These are phyloP conservation scores for Tigriopus japonicus DNA, from an alignment of 1,140 invertebrate genomes.

Conservation along the genomic window DNA sequence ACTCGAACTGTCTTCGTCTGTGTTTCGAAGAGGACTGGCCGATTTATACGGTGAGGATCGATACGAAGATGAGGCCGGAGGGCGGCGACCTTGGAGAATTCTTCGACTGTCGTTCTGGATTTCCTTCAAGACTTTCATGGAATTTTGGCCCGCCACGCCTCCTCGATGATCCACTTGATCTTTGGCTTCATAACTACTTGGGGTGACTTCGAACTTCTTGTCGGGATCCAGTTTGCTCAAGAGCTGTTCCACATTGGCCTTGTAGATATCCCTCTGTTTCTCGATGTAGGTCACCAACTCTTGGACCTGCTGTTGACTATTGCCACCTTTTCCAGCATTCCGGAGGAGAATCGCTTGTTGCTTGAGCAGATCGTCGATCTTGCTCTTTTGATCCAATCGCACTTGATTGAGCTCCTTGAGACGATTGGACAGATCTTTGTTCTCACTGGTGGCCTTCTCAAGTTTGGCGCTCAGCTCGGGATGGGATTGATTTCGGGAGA, in stretches of 20 bases:
- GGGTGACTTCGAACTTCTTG: neutral
- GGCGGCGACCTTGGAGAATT: too few relatives aligned
- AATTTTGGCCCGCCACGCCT: neutral
- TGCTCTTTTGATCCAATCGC: neutral
- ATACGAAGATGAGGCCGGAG: too few relatives aligned
- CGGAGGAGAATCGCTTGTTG: neutral
- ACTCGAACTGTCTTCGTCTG: too few relatives aligned
- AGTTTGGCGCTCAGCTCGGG: neutral
- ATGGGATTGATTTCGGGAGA: neutral
- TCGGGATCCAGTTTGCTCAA: neutral
- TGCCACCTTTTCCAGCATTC: neutral
- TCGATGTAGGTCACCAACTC: slow-evolving; percentile 1
- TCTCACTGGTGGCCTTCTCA: neutral
- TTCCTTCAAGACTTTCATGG: too few relatives aligned
- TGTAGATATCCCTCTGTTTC: slow-evolving; percentile 9
- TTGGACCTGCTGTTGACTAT: neutral
- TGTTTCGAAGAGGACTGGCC: too few relatives aligned
- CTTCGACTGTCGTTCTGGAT: too few relatives aligned
- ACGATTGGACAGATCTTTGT: neutral
- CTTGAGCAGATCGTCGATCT: neutral
- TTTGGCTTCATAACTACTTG: too few relatives aligned
- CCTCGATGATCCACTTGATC: neutral
- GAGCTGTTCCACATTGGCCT: slow-evolving; percentile 1
- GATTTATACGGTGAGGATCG: too few relatives aligned
- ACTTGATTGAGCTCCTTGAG: neutral